A percentile compares a stretch with the other conserved stretches of the same genome.
Evolutionary conservation across 2,888 invertebrate species (phyloP).

Genomic region (Blera fallax): DNA sequence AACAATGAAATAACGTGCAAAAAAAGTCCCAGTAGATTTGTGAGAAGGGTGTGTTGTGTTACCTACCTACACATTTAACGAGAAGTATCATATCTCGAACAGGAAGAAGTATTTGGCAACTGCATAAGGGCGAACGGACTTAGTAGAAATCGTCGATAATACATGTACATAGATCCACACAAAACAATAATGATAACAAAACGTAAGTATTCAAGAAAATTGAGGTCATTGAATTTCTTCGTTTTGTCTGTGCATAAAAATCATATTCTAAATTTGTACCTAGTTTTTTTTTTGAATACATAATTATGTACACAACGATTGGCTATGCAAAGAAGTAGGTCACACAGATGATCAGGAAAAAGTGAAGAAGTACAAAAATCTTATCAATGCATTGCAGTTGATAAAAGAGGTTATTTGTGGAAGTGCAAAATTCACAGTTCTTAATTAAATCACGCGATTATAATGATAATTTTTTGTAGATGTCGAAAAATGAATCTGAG

Average conservation of each 20-base stretch:
- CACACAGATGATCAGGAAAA: conserved; percentile 17
- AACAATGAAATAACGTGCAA: not conserved
- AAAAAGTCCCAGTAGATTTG: not conserved
- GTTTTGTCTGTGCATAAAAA: not conserved
- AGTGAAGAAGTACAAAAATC: not conserved
- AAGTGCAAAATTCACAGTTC: not conserved
- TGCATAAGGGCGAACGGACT: not conserved
- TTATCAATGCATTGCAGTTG: conserved; percentile 12
- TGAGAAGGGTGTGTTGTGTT: conserved; percentile 32
- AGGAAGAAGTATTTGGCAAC: not conserved
- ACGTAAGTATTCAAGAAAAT: conserved; percentile 34
- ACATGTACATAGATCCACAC: not conserved
- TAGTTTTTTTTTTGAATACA: conserved; percentile 20
- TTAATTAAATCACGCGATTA: not conserved
- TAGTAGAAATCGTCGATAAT: conserved; percentile 11
- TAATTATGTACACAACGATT: conserved; percentile 10
- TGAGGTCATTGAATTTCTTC: conserved; percentile 41
- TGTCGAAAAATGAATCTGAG: not conserved
- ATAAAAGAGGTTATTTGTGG: not conserved
- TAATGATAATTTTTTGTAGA: not conserved
- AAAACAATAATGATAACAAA: conserved; percentile 50
- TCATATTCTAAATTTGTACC: not conserved
- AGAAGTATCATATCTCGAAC: not conserved
- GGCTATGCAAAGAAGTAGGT: conserved; percentile 16
- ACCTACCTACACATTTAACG: not conserved